phyloP scores from a whole-genome alignment of 2,888 invertebrate species.

The Tetrapedia diversipes region DNA sequence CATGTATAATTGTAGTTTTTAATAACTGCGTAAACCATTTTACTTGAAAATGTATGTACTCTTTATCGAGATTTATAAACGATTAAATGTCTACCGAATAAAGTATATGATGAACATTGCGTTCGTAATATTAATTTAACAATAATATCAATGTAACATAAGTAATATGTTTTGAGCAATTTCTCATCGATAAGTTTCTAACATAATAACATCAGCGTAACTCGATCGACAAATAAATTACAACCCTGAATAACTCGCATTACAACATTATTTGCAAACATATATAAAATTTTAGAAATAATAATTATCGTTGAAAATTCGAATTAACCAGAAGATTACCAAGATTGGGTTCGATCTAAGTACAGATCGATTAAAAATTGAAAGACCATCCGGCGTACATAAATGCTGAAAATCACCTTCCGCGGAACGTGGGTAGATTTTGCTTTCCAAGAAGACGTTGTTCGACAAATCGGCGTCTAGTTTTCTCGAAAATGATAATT shows the following conservation, averaged over 20 bases:
- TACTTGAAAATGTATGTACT: conserved; percentile 16
- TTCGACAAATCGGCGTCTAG: conserved; percentile 24
- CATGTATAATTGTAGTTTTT: neutral
- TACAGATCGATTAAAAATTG: neutral
- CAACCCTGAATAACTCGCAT: too few species aligned
- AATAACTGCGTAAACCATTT: neutral
- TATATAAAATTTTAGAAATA: too few species aligned
- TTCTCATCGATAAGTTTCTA: too few species aligned
- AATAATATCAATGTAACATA: conserved; percentile 21
- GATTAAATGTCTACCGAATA: neutral
- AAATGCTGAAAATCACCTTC: neutral
- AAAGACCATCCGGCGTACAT: neutral
- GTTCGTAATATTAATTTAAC: conserved; percentile 16
- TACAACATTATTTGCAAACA: too few species aligned
- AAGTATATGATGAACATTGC: conserved; percentile 1
- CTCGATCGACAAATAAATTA: too few species aligned
- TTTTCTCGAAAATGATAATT: conserved; percentile 47
- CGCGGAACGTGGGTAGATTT: neutral
- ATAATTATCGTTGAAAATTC: too few species aligned
- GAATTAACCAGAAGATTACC: too few species aligned
- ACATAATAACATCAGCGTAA: too few species aligned
- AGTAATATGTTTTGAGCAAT: too few species aligned
- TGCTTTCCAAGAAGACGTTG: conserved; percentile 8
- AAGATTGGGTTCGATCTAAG: too few species aligned
- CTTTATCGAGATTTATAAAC: neutral